Evolutionary conservation across 2,888 invertebrate genomes (phyloP), one percentile per base, ranked within the genome.

Genomic region (Diloba caeruleocephala): DNA sequence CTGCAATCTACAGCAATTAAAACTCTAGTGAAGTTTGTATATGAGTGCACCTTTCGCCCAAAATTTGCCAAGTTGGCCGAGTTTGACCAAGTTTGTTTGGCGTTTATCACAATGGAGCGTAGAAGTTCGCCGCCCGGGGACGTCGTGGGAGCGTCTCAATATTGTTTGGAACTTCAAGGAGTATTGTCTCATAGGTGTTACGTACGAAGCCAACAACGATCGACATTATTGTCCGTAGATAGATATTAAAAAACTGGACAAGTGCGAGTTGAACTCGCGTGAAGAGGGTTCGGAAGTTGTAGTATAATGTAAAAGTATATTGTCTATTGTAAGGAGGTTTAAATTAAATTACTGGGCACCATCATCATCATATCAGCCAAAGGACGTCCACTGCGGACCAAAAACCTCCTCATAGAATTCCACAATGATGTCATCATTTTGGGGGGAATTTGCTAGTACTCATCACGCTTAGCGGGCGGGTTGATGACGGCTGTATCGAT

Each of bases 1-100:
- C 74, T 82, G 84, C 87, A 85, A 89, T 87, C 84, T 83, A 79
- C 74, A 77, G 86, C 88, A 90, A 91, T 92, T 90, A 91, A 91
- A 91, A 92, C 89, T 91, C 90, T 65, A 53, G 50, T 41, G 44
- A 57, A 82, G 78, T 88, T 86, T 88, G 88, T 91, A 86, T 89
- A 88, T 80, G 85, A 87, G 84, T 85, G 87, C 91, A 90, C 87
- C 90, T 89, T 89, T 88, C 81, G 76, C 69, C 84, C 82, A 73
- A 88, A 87, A 84, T 85, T 83, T 74, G 76, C 74, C 66, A 81
- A 85, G 78, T 87, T 81, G 63, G 55, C 68, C 72, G 71, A 83
- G 79, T 85, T 84, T 75, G 48, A 49, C 59, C 63, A 65, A 60
- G 68, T 71, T 58, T 57, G 79, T 75, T 78, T 75, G 76, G 75